These are phyloP conservation scores for Nipponia nippon DNA, from an alignment of 2,113 vertebrate species.

Conservation along the genomic window DNA sequence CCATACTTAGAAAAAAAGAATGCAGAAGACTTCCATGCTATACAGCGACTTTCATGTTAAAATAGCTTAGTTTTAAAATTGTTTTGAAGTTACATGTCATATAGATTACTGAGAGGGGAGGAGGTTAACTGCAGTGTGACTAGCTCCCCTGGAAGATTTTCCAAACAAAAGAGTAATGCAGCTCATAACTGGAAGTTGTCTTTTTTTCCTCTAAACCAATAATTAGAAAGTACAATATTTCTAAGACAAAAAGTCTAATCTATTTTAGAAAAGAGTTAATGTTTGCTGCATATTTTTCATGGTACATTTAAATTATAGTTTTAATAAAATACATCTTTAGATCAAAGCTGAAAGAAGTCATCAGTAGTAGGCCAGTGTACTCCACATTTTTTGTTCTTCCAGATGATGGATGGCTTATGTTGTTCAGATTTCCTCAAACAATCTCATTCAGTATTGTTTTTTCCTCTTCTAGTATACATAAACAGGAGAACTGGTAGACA, in stretches of 20 bases:
- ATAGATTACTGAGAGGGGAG: constrained; percentile 27
- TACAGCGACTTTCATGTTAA: constrained; percentile 48
- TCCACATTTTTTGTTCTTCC: constrained; percentile 59
- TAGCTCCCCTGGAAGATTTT: constrained; percentile 43
- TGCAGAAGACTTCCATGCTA: constrained; percentile 50
- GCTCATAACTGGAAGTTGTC: constrained; percentile 54
- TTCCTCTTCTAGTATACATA: constrained; percentile 69
- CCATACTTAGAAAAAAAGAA: constrained; percentile 43
- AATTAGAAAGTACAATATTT: constrained; percentile 70
- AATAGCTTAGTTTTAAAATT: constrained; percentile 45
- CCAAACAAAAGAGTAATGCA: constrained; percentile 58
- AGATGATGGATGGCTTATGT: constrained; percentile 65
- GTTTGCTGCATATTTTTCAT: constrained; percentile 78
- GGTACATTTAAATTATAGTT: constrained; percentile 83
- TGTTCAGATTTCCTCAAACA: constrained; percentile 63
- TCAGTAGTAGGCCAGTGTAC: constrained; percentile 84
- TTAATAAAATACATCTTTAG: constrained; percentile 86
- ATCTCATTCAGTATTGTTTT: constrained; percentile 64
- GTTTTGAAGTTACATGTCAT: constrained; percentile 20
- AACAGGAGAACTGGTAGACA: constrained; percentile 72
- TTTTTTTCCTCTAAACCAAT: constrained; percentile 59
- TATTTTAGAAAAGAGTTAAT: constrained; percentile 76
- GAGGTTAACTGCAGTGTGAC: constrained; percentile 17
- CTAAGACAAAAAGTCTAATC: constrained; percentile 76
- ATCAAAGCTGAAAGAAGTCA: constrained; percentile 79